phyloP scores from a whole-genome alignment of 2,797 vertebrate species.

The Acridotheres tristis region DNA sequence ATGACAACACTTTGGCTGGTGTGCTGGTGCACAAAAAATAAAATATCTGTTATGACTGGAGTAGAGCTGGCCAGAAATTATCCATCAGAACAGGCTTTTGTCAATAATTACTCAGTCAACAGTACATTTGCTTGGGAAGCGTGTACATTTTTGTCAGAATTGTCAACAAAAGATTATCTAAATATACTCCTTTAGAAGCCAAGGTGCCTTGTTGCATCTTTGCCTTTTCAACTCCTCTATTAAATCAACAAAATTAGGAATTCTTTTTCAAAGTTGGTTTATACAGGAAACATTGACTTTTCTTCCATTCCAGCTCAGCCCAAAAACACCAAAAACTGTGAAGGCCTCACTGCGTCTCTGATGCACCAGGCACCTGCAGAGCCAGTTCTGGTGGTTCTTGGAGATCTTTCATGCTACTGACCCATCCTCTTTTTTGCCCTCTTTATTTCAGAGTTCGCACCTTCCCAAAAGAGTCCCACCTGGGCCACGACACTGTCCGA shows the following conservation, averaged over 20 bases:
- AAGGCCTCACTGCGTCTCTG: background rate
- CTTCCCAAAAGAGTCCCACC: constrained; percentile 88
- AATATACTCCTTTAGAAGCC: background rate
- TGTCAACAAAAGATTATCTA: background rate
- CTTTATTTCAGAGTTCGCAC: constrained; percentile 83
- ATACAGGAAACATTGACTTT: background rate
- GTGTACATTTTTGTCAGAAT: constrained; percentile 6
- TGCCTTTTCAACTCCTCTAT: background rate
- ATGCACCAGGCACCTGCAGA: background rate
- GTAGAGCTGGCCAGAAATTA: constrained; percentile 15
- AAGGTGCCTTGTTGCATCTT: background rate
- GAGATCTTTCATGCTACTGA: background rate
- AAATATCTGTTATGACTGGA: background rate
- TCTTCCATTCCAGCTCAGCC: background rate
- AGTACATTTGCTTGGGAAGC: background rate
- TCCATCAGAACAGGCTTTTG: background rate
- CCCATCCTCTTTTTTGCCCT: background rate
- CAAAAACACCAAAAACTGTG: accelerated
- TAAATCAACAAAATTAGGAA: background rate
- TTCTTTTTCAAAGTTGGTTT: background rate
- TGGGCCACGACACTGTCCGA: constrained; percentile 91
- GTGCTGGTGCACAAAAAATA: background rate
- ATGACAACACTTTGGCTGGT: background rate
- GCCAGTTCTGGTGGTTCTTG: background rate
- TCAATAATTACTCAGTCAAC: constrained; percentile 34